Percentiles rank a stretch among this genome's conserved stretches.
Evolutionary conservation across 2,888 invertebrate genomes (phyloP).

Genomic region (Cataglyphis rosenhaueri): DNA sequence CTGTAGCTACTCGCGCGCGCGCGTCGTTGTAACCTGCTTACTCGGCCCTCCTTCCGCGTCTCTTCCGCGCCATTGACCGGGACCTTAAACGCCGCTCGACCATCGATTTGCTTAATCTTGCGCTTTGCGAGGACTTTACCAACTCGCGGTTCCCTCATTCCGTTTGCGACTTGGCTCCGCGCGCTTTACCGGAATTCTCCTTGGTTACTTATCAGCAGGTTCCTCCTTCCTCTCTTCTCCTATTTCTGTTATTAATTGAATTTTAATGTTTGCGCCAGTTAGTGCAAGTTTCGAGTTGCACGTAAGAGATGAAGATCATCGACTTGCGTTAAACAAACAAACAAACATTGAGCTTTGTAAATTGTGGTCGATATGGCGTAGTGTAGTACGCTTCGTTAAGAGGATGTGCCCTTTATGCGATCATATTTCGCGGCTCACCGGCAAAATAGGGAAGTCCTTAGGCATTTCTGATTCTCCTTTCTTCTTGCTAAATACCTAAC

Average conservation of each 20-base stretch:
- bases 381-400: not conserved
- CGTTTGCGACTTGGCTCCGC: conserved; percentile 70
- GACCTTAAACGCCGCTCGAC: conserved; percentile 80
- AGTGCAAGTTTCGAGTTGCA: not conserved
- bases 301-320: conserved; percentile 10
- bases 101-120: conserved; percentile 82
- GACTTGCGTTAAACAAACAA: not conserved
- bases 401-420: conserved; percentile 21
- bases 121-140: conserved; percentile 75
- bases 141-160: conserved; percentile 64
- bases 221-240: conserved; percentile 46
- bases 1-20: conserved; percentile 71
- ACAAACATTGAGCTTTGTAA: not conserved
- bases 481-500: conserved; percentile 65
- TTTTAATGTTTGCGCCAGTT: conserved; percentile 25
- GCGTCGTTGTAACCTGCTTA: conserved; percentile 74
- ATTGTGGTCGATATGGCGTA: not conserved
- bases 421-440: conserved; percentile 27
- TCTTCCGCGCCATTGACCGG: conserved; percentile 84
- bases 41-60: conserved; percentile 77
- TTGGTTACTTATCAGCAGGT: conserved; percentile 67
- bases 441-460: conserved; percentile 54
- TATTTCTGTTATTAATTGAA: conserved; percentile 52
- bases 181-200: conserved; percentile 65
- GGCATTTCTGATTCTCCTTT: conserved; percentile 64